Base-by-base conservation (phyloP, 2,797 vertebrate species). In the Sebastes cheni region DNA sequence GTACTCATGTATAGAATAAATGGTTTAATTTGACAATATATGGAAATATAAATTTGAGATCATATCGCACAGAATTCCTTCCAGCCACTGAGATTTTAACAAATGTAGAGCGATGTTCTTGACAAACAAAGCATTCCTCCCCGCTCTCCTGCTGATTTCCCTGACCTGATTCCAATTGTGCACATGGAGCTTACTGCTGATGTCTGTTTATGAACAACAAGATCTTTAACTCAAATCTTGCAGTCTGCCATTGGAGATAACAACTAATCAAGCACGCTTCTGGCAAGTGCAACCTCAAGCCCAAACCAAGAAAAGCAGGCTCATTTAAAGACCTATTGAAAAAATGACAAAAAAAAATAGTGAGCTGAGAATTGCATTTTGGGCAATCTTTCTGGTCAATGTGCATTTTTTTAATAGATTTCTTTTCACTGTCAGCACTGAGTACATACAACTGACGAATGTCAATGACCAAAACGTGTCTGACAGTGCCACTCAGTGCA, bases 211-310 rank as follows among this genome's bases (percentile, higher is more conserved):
- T 77, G 64, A 78, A 46, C 65, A 27, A 36, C 58, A 50, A 22
- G 62, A 83, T 75, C 71, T 80, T 30, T n/a, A 69, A 36, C 55
- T 82, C 52, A 83, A 64, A 78, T 83, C 77, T 54, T 30, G 30
- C 30, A 67, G 58, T 46, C 66, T 81, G 67, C 64, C 30, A 75
- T 55, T 29, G 52, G 50, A 73, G 69, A 68, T 39, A 65, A 46
- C 6, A 60, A 65, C 39, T 36, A 60, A 85, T 78, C 20, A 83
- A 77, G 10, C 56, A 18, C 62, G 65, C 60, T 14, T 79, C 72
- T 64, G 60, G 8, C 32, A 42, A 76, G 56, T 54, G 23, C 65
- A 67, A 72, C 2, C 46, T 50, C 3, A 65, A 65, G 32, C 50
- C 25, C 27, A 18, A 59, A 30, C 27, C 42, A n/a, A 66, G 10